Evolutionary conservation across 2,113 vertebrate genomes (phyloP), one percentile per base, ranked within the genome.

Genomic region (Menura novaehollandiae): DNA sequence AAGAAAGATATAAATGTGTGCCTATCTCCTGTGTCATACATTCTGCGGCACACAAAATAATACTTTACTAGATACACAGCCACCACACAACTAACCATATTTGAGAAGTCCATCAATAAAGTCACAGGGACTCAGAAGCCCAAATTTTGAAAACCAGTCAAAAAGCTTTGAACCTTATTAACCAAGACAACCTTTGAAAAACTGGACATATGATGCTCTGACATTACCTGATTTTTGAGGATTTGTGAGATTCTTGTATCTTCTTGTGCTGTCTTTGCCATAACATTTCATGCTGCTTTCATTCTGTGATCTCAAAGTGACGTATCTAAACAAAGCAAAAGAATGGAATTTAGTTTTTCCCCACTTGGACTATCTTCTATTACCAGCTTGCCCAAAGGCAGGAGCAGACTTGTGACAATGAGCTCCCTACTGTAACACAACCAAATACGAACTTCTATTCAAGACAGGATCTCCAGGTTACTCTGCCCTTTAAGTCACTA

Each of bases 251-350:
- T 68, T 89, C 47, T 35, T 80, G 90, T 87, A 67, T 76, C 74
- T 94, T 89, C 59, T 72, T 85, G 95, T 86, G 87, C 68, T 84
- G 85, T 59, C 71, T 74, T 88, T 47, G 91, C 90, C 86, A 47
- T 86, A 91, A 84, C 62, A 96, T 85, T 73, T 97, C 81, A 97
- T 91, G 88, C 87, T 94, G 63, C 58, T 93, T 94, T 92, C 94
- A 95, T 96, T 77, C 75, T 94, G 58, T 46, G 94, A 83, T 76
- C 76, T 82, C 83, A 41, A 84, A 79, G 52, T 73, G 76, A 92
- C 2, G 11, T 94, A 93, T 83, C 97, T 97, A 94, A 88, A 94
- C 32, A 90, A 93, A 91, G 51, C 11, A 83, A n/a, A 85, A 95
- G 21, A 93, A 85, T 10, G 27, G 23, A 90, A 93, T 69, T 91